phyloP scores from a whole-genome alignment of 2,797 vertebrate genomes.

The Psittacula derbiana region DNA sequence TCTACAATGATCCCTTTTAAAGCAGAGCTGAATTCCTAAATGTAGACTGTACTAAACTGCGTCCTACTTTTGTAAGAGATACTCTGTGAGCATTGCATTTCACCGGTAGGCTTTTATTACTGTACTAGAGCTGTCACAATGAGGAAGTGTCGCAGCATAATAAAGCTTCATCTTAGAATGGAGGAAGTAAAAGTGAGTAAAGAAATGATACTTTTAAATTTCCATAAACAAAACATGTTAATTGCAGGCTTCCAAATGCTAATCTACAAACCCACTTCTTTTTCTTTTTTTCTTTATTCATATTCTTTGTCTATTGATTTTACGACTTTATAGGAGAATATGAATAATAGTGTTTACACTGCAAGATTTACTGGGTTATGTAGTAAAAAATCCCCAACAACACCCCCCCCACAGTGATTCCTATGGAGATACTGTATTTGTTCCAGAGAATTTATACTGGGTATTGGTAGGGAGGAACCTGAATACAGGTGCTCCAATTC shows the following conservation, averaged over 20 bases:
- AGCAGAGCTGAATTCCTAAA: constrained; percentile 41
- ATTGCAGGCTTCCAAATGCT: not conserved
- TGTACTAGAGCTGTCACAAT: constrained; percentile 2
- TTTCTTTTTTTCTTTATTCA: not conserved
- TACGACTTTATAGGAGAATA: not conserved
- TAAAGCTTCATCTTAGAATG: not conserved
- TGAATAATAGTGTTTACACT: too few relatives aligned
- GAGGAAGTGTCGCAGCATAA: constrained; percentile 30
- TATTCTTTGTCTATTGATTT: not conserved
- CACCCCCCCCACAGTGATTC: not conserved
- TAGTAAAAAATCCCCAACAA: not conserved
- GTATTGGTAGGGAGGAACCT: not conserved
- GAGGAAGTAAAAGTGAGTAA: not conserved
- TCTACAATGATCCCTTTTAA: constrained; percentile 52
- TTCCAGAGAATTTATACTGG: not conserved
- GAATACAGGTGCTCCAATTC: constrained; percentile 3
- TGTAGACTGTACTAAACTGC: constrained; percentile 44
- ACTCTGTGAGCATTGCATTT: constrained; percentile 33
- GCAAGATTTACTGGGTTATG: not conserved
- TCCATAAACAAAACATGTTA: not conserved
- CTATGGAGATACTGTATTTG: not conserved
- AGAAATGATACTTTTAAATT: not conserved
- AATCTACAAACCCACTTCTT: not conserved
- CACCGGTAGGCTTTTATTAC: constrained; percentile 69
- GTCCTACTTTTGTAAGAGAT: constrained; percentile 61